Percentiles rank a stretch among this genome's conserved stretches.
Conservation (phyloP, 2,888 invertebrate genomes). For the Caenorhabditis japonica region DNA sequence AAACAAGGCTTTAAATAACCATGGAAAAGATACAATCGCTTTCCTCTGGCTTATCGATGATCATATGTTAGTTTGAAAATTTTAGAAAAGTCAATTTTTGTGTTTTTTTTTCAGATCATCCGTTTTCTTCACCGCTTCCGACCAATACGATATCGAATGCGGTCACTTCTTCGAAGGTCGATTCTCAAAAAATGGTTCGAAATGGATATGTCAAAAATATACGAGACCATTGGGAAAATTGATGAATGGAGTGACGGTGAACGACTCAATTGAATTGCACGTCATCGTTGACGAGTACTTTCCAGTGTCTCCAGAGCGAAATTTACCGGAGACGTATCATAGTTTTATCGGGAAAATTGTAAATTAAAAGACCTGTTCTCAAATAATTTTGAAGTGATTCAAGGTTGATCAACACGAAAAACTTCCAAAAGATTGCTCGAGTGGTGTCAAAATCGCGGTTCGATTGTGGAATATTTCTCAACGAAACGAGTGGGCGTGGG, state of each 20-base stretch:
- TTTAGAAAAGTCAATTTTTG: no score
- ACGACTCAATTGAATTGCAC: constrained; percentile 5
- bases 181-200: not conserved
- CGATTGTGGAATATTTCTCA: not conserved
- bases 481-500: constrained; percentile 9
- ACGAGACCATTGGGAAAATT: constrained; percentile 5
- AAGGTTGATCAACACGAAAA: constrained; percentile 8
- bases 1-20: not conserved
- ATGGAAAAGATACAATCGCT: constrained; percentile 1
- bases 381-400: no score
- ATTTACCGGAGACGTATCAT: constrained; percentile 17
- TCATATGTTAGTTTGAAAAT: constrained; percentile 8
- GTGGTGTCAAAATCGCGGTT: constrained; percentile 15
- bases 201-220: constrained; percentile 16
- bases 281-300: not conserved
- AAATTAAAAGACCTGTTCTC: no score
- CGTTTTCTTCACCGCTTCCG: no score
- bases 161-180: constrained; percentile 25
- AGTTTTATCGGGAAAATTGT: constrained; percentile 21
- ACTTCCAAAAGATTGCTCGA: constrained; percentile 17
- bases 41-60: constrained; percentile 31
- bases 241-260: not conserved
- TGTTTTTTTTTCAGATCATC: constrained; percentile 12
- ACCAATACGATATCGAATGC: no score
- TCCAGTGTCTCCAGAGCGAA: not conserved